These are phyloP conservation scores for Chaetodon trifascialis DNA, from an alignment of 2,113 vertebrate species.

Conservation along the genomic window DNA sequence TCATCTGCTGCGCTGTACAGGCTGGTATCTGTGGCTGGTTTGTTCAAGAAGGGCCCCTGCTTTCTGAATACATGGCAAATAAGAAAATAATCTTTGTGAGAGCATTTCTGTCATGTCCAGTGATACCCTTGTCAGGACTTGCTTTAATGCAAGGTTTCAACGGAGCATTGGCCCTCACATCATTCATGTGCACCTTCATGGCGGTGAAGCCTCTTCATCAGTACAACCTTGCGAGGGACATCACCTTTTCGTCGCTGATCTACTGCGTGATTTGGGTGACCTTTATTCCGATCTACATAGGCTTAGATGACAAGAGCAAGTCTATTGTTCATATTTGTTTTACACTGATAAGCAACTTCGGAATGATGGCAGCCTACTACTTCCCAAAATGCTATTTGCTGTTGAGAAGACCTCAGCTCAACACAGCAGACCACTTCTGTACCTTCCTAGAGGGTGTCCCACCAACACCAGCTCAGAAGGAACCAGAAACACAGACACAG, in stretches of 20 bases:
- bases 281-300: constrained; percentile 87
- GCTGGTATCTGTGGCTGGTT: constrained; percentile 81
- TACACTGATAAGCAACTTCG: constrained; percentile 80
- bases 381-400: constrained; percentile 90
- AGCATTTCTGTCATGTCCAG: constrained; percentile 82
- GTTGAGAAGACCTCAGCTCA: constrained; percentile 84
- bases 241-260: constrained; percentile 86
- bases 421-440: constrained; percentile 84
- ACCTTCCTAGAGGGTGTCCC: constrained; percentile 77
- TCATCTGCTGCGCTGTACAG: constrained; percentile 80
- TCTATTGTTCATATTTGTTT: constrained; percentile 80
- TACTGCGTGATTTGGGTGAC: constrained; percentile 88
- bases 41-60: constrained; percentile 40
- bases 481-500: constrained; percentile 49
- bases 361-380: constrained; percentile 83
- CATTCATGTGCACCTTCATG: constrained; percentile 93
- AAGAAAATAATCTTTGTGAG: constrained; percentile 77
- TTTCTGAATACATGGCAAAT: constrained; percentile 55
- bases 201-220: constrained; percentile 78
- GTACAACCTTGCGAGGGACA: constrained; percentile 88
- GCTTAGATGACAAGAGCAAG: constrained; percentile 52
- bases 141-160: constrained; percentile 84
- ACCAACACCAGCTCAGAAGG: constrained; percentile 63
- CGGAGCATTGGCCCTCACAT: constrained; percentile 76
- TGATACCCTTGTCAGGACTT: constrained; percentile 79